Evolutionary conservation across 2,888 invertebrate genomes (phyloP), one percentile per base, ranked within the genome.

Genomic region (Nowickia ferox): DNA sequence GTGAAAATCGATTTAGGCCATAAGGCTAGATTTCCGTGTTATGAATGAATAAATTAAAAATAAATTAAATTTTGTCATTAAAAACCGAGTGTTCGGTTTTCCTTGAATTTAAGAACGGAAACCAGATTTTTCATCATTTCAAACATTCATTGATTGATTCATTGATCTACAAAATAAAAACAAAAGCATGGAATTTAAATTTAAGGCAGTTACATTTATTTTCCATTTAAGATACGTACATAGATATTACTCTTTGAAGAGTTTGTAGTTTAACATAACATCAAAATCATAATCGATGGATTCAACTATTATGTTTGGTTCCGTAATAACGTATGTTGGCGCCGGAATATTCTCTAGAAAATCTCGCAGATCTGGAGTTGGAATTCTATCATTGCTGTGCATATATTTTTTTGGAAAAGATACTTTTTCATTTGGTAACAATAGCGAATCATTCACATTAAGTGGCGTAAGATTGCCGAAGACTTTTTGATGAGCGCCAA

Each of bases 371-470:
- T 75, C 61, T 38, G 75, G 75, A 38, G 19, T 2, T 11, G 59
- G 59, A 15, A 53, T 68, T 53, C 53, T 69, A 40, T 55, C 75
- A 51, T 3, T 55, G 6, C 8, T 53, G 19, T 19, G 46, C 6
- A 19, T n/a, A 53, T 69, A 75, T 46, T 81, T 81, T 10, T 75
- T 61, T 5, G 44, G 59, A 19, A 75, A 42, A 3, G 61, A 22
- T 11, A 51, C 15, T 22, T 75, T 81, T 2, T 5, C 30, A 53
- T 61, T 75, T 40, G 59, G 68, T 13, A 81, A 11, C 44, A 81
- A 75, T 51, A 81, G 19, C 4, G 61, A 75, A 61, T 81, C 81
- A 15, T 81, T 81, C 2, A 81, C 66, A 68, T 81, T 81, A 38
- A 75, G 61, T 22, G 81, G 44, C 13, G 68, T 61, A 15, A 81